Base-by-base conservation (phyloP, 2,797 vertebrate genomes). In the Crocodylus rhombifer region DNA sequence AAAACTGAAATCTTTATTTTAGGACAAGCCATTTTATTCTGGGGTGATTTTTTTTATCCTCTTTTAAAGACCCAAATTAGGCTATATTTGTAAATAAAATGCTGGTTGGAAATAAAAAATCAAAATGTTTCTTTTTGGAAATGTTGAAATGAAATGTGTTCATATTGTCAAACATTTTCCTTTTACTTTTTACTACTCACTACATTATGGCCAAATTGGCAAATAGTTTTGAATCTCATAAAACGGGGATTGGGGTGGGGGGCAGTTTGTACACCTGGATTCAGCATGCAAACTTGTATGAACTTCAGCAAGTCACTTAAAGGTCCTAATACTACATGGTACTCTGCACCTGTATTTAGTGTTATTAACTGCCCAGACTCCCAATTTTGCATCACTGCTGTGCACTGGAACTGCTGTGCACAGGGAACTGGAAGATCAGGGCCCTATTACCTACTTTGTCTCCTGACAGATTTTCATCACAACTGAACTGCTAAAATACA, bases 41-140 rank as follows among this genome's bases (percentile, higher is more conserved):
- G 25, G 2, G 0, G 3, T 69, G 7, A n/a, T 18, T 16, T 21
- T 9, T 58, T 6, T 11, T 3, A 7, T n/a, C 18, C 17, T 55
- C 63, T 71, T 30, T 1, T 3, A 5, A 75, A 77, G 26, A 55
- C 86, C 63, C 12, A 21, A 78, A 2, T 15, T 1, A 6, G 12
- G 9, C 60, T 33, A 83, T 7, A 33, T 6, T 82, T 51, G 42
- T 51, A 51, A 51, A 51, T 51, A 51, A 42, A 51, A 7, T 6
- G 3, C 16, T 61, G 3, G 17, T 82, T 51, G 42, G 42, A 51
- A 51, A 51, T 51, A 51, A 51, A 51, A 51, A 51, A 26, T 64
- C 62, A 88, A 65, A 14, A 15, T 11, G 1, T 87, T 79, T 74
- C 91, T 81, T 2, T 65, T 18, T 26, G 63, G 14, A 79, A 58